Percentiles rank a stretch among this genome's conserved stretches.
These are phyloP conservation scores for Crenichthys baileyi DNA, from an alignment of 2,797 vertebrate species.

Conservation along the genomic window DNA sequence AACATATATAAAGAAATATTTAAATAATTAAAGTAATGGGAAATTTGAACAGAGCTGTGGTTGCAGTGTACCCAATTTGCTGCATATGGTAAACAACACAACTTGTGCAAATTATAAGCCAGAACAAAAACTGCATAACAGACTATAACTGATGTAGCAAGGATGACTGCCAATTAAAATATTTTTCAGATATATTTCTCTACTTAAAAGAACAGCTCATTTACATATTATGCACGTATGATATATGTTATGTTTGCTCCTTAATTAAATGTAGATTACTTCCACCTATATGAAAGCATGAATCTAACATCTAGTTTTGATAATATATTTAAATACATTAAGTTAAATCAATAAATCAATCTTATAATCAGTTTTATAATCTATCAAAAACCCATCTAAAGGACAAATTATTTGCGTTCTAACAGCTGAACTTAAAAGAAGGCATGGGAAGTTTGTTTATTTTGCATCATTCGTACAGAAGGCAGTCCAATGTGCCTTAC, in stretches of 20 bases:
- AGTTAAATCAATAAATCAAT: neutral
- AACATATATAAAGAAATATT: slow-evolving; percentile 60
- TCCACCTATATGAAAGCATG: neutral
- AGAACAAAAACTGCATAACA: neutral
- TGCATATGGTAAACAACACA: neutral
- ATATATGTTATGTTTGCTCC: neutral
- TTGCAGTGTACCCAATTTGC: slow-evolving; percentile 11
- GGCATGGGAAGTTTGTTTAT: neutral
- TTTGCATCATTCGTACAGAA: no score
- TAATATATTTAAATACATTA: neutral
- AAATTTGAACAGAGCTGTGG: slow-evolving; percentile 31
- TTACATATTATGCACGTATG: neutral
- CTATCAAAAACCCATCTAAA: neutral
- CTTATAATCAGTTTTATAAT: neutral
- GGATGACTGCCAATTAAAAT: no score
- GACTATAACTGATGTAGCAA: no score
- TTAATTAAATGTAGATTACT: neutral
- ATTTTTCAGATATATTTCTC: no score
- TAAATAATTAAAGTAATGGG: slow-evolving; percentile 43
- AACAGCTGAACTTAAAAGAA: neutral
- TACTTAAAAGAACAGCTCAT: neutral
- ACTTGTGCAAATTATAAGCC: neutral
- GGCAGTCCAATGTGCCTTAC: no score
- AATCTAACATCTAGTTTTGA: neutral
- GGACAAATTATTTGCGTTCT: neutral